Evolutionary conservation across 2,888 invertebrate species (phyloP).

Genomic region (Andrena camellia): DNA sequence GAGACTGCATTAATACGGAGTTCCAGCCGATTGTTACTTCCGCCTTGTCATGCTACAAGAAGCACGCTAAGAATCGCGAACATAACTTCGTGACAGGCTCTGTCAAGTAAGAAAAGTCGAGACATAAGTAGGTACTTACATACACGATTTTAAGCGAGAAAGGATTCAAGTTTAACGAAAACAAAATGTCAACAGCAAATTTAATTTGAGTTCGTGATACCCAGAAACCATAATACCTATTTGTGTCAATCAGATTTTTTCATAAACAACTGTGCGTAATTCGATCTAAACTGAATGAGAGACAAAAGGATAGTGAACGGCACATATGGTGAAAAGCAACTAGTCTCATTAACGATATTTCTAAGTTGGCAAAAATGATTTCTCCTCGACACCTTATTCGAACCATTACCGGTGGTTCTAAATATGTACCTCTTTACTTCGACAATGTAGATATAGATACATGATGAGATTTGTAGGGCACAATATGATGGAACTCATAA

Average conservation of each 20-base stretch:
- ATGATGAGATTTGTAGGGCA: neutral
- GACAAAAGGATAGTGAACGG: neutral
- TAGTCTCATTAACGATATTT: neutral
- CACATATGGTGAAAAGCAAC: neutral
- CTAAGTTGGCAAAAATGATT: neutral
- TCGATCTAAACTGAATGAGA: neutral
- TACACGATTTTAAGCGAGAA: neutral
- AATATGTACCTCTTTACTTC: too few relatives aligned
- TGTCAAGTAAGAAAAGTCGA: neutral
- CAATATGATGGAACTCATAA: neutral
- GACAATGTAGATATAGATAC: neutral
- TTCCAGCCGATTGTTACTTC: constrained; percentile 63
- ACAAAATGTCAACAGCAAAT: neutral
- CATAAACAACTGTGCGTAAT: neutral
- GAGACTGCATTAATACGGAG: constrained; percentile 58
- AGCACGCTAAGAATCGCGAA: constrained; percentile 38
- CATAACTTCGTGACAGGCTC: constrained; percentile 11
- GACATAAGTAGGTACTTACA: too few relatives aligned
- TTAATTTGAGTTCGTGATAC: too few relatives aligned
- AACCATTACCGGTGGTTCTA: too few relatives aligned
- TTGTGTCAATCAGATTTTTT: neutral
- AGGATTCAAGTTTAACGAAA: neutral
- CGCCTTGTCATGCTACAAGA: constrained; percentile 48
- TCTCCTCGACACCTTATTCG: too few relatives aligned
- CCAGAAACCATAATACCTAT: neutral